Evolutionary conservation across 64 coral and sea anemone species (phyloP), one percentile per base, ranked within the genome.

Genomic region (Montipora capricornis): DNA sequence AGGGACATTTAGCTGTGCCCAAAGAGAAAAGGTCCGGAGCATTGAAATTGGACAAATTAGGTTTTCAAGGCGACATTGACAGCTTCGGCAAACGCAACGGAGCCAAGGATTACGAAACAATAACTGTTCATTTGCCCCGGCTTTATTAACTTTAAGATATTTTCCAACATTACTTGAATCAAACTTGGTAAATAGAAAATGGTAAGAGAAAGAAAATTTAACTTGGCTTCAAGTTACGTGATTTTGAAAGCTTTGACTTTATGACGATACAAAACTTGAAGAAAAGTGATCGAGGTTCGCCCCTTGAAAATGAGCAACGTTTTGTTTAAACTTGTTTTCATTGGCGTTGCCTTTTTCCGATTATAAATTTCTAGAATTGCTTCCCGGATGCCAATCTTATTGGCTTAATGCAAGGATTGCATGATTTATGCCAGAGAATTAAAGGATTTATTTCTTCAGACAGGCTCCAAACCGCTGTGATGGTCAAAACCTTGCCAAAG

Each of bases 1-100:
- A 17, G 57, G 58, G 58, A 14, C 71, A 13, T 19, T 79, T 89
- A 46, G 47, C 24, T 14, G 87, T 89, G 1, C 87, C 87, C 17
- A 89, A 20, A 44, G 87, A 89, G 19, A 84, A 29, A 60, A 77
- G 74, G 11, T 59, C 74, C 0, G 87, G 76, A 1, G 24, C 73
- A 48, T 59, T 77, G 8, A 60, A 45, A 16, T 20, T 77, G 16
- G 24, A 22, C 49, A 84, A 84, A 84, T 62, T 84, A 62, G 76
- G 17, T 8, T 4, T 11, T 46, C 60, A 83, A 19, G 60, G 19
- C 13, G 44, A 83, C 17, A 6, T 83, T 13, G 66, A 73, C 16
- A 45, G 82, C 50, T 7, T 22, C 22, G 11, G 55, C 29, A 8
- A 82, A 61, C 55, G 24, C 14, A 61, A 64, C 22, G 80, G 67